Evolutionary conservation across 2,888 invertebrate species (phyloP).

Genomic region (Nysson spinosus): DNA sequence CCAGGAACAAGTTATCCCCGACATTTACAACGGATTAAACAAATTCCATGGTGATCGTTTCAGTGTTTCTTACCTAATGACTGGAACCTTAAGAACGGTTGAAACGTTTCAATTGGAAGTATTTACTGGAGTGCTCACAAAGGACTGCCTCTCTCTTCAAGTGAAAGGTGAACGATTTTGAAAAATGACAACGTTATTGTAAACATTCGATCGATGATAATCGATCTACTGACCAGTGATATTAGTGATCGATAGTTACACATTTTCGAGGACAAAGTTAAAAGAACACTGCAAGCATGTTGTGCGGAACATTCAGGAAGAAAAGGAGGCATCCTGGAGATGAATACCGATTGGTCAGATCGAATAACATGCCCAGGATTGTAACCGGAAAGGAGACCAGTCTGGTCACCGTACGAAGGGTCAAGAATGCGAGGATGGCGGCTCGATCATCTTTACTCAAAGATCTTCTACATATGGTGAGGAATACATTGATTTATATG

Average conservation of each 20-base stretch:
- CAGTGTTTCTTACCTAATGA: too few relatives aligned
- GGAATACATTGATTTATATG: constrained; percentile 33
- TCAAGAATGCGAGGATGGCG: constrained; percentile 52
- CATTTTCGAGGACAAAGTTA: neutral
- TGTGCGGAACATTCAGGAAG: constrained; percentile 71
- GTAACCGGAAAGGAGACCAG: constrained; percentile 57
- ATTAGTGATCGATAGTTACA: neutral
- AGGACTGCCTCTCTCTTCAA: too few relatives aligned
- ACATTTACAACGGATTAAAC: constrained; percentile 2
- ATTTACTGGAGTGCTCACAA: too few relatives aligned
- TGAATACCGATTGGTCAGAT: constrained; percentile 70
- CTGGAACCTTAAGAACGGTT: too few relatives aligned
- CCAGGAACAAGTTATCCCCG: constrained; percentile 40
- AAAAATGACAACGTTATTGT: neutral
- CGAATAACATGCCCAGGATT: constrained; percentile 62
- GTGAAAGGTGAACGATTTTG: neutral
- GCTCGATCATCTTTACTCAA: constrained; percentile 56
- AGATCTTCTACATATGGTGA: constrained; percentile 68
- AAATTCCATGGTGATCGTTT: neutral
- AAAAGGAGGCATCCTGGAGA: constrained; percentile 65
- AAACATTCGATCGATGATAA: constrained; percentile 14
- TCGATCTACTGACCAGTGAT: neutral
- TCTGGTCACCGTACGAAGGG: constrained; percentile 50
- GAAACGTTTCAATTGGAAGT: too few relatives aligned
- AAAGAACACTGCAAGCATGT: constrained; percentile 53